A percentile compares a stretch with the other conserved stretches of the same genome.
phyloP scores from a whole-genome alignment of 2,797 vertebrate species.

The Sarcophilus harrisii region DNA sequence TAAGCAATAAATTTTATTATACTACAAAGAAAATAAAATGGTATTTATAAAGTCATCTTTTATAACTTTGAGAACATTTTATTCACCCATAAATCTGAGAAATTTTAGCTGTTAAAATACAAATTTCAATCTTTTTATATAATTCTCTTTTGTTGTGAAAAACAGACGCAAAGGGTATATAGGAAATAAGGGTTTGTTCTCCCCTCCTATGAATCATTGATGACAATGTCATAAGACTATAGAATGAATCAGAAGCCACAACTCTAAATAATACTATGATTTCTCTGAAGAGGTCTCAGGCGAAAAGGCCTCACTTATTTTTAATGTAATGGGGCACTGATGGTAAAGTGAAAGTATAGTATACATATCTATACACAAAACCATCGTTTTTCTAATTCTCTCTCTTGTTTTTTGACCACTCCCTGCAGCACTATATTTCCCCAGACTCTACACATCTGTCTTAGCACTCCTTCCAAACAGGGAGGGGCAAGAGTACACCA shows the following conservation, averaged over 20 bases:
- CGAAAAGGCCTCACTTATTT: slow-evolving; percentile 58
- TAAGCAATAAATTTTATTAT: slow-evolving; percentile 37
- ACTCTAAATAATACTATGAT: slow-evolving; percentile 61
- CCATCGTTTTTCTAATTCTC: slow-evolving; percentile 64
- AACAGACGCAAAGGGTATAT: not conserved
- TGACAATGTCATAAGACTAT: slow-evolving; percentile 61
- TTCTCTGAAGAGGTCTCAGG: slow-evolving; percentile 58
- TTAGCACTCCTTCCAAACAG: slow-evolving; percentile 77
- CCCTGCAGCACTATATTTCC: slow-evolving; percentile 72
- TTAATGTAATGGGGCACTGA: slow-evolving; percentile 54
- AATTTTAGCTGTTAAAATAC: slow-evolving; percentile 34
- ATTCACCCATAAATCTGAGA: slow-evolving; percentile 40
- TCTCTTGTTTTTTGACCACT: slow-evolving; percentile 75
- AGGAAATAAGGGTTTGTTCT: not conserved
- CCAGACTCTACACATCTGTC: slow-evolving; percentile 68
- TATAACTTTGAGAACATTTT: slow-evolving; percentile 10
- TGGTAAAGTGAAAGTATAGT: slow-evolving; percentile 35
- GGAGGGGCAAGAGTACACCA: slow-evolving; percentile 72
- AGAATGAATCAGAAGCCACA: slow-evolving; percentile 69
- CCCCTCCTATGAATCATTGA: slow-evolving; percentile 64
- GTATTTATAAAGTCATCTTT: slow-evolving; percentile 38
- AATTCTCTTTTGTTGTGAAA: slow-evolving; percentile 31
- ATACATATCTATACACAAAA: slow-evolving; percentile 10
- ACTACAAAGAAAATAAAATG: slow-evolving; percentile 18
- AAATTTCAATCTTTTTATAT: slow-evolving; percentile 18